Evolutionary conservation across 2,113 vertebrate genomes (phyloP).

Genomic region (Tetraodon nigroviridis): DNA sequence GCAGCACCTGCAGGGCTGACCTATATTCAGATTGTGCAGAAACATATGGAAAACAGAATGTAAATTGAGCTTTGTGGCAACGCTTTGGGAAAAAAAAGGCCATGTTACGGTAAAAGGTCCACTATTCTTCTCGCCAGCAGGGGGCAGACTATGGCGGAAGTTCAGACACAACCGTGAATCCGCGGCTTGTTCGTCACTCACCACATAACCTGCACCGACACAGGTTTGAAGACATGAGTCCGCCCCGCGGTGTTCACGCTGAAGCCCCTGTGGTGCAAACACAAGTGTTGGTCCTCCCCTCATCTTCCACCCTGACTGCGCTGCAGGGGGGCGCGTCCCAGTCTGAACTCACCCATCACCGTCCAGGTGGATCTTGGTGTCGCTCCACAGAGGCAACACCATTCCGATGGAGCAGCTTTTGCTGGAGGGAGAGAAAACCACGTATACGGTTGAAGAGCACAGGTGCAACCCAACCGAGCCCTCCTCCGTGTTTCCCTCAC

Average conservation of each 20-base stretch:
- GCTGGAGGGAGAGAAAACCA: conserved; percentile 38
- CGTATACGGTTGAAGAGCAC: not conserved
- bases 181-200: conserved; percentile 66
- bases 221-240: conserved; percentile 95
- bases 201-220: conserved; percentile 99
- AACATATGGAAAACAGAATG: not conserved
- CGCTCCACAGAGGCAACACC: conserved; percentile 96
- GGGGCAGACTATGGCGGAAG: conserved; percentile 41
- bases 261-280: conserved; percentile 80
- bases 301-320: conserved; percentile 7
- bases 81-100: too few species aligned
- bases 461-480: not conserved
- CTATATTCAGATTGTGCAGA: conserved; percentile 60
- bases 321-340: not conserved
- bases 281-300: conserved; percentile 30
- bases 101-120: too few species aligned
- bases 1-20: conserved; percentile 95
- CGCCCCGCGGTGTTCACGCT: conserved; percentile 91
- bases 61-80: too few species aligned
- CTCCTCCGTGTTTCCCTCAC: conserved; percentile 53
- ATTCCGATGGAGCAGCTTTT: conserved; percentile 95
- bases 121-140: conserved; percentile 47
- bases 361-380: conserved; percentile 96
- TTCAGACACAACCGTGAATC: conserved; percentile 27
- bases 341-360: conserved; percentile 87